These are phyloP conservation scores for Lates japonicus DNA, from an alignment of 2,797 vertebrate species.

Conservation along the genomic window DNA sequence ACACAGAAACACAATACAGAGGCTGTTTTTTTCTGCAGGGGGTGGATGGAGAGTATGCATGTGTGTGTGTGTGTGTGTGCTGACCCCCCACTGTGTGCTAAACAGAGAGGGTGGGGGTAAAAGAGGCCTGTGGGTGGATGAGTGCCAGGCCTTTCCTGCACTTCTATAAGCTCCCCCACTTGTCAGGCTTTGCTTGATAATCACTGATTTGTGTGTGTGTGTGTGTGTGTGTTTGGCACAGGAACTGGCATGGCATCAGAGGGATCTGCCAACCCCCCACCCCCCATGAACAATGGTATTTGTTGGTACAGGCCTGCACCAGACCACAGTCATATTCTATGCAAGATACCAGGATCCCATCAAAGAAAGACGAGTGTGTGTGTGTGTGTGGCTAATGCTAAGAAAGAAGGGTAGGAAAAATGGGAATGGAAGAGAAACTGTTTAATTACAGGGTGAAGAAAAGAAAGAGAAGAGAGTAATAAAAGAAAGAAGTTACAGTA, in stretches of 20 bases:
- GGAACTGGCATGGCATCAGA: conserved; percentile 81
- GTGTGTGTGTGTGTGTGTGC: conserved; percentile 30
- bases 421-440: conserved; percentile 26
- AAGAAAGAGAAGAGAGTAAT: background rate
- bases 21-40: conserved; percentile 68
- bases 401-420: conserved; percentile 35
- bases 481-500: background rate
- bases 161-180: conserved; percentile 71
- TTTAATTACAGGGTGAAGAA: conserved; percentile 30
- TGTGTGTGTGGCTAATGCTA: conserved; percentile 4
- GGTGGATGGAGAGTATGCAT: conserved; percentile 36
- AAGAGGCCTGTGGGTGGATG: conserved; percentile 67
- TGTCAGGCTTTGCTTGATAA: conserved; percentile 78
- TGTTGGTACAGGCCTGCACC: conserved; percentile 68
- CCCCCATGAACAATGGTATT: conserved; percentile 76
- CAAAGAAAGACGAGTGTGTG: conserved; percentile 57
- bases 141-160: conserved; percentile 72
- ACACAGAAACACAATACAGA: conserved; percentile 68
- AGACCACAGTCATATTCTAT: conserved; percentile 55
- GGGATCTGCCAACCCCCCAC: conserved; percentile 60
- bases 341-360: conserved; percentile 60
- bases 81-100: conserved; percentile 72
- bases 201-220: conserved; percentile 57
- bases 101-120: conserved; percentile 60
- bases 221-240: conserved; percentile 44